Evolutionary conservation across 2,888 invertebrate species (phyloP).

Genomic region (Blera fallax): DNA sequence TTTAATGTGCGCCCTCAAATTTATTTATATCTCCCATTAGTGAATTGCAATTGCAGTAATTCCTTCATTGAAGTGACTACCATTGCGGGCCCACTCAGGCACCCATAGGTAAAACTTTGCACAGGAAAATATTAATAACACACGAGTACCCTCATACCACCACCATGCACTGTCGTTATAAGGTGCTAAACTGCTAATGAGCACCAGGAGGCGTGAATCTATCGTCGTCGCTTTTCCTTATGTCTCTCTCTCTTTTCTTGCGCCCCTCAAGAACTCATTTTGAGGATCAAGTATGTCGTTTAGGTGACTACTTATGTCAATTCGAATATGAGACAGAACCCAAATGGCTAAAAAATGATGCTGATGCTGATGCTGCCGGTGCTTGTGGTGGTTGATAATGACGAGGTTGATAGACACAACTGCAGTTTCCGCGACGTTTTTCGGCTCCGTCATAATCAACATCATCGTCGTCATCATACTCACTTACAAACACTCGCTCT

Average conservation of each 20-base stretch:
- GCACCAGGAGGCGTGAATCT: conserved; percentile 63
- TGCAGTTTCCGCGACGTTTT: conserved; percentile 43
- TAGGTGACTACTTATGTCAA: conserved; percentile 69
- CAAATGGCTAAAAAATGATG: conserved; percentile 41
- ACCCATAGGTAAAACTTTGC: conserved; percentile 6
- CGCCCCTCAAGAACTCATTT: conserved; percentile 28
- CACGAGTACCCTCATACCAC: not conserved
- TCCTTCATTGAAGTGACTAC: conserved; percentile 52
- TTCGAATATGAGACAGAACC: conserved; percentile 56
- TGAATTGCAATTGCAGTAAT: conserved; percentile 57
- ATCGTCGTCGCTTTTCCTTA: conserved; percentile 25
- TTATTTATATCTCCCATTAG: conserved; percentile 61
- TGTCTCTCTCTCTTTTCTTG: not conserved
- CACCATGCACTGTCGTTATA: conserved; percentile 35
- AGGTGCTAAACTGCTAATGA: conserved; percentile 72
- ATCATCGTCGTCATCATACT: not conserved
- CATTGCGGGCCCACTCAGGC: conserved; percentile 35
- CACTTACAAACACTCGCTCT: too few relatives aligned
- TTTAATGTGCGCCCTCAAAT: not conserved
- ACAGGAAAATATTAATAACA: conserved; percentile 5
- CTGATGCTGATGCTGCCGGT: conserved; percentile 1
- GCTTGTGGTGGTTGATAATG: conserved; percentile 27
- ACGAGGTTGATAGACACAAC: conserved; percentile 41
- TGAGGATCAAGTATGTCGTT: conserved; percentile 56
- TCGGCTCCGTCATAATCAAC: conserved; percentile 40